Base-by-base conservation (phyloP, 2,113 vertebrate species). In the Passer montanus region DNA sequence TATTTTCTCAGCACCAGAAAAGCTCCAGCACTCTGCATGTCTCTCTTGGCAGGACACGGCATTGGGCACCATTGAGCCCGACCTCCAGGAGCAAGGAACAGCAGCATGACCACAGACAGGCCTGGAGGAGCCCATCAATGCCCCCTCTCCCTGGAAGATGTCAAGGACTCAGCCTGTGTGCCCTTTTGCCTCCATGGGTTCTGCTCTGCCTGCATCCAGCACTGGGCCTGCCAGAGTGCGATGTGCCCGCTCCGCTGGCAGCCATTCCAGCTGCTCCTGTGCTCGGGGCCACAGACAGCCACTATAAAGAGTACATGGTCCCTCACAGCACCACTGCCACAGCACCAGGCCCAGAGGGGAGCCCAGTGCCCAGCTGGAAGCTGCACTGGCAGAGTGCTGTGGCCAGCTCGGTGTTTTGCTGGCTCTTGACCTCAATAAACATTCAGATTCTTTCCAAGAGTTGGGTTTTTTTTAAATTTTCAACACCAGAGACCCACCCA, bases 321-420 rank as follows among this genome's bases (percentile, higher is more conserved):
- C 37, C 26, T 56, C 14, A 4, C 1, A 30, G 0, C 1, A 3
- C 10, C 43, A 21, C 17, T 0, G 24, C 30, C 43, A 16, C 72
- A n/a, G 62, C 27, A 22, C 10, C 31, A 27, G 62, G 28, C 15
- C 35, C 35, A 13, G 30, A 23, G 41, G 8, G 35, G 20, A 43
- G 52, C 13, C 16, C 2, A 26, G 33, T 0, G 3, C 43, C 43
- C 6, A 6, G n/a, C 13, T 5, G 3, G 37, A 20, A 52, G 37
- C 24, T 72, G 15, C 56, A 56, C 1, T 2, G 0, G 7, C 9
- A 10, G 28, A 16, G 24, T 0, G 0, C 9, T 55, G 35, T 0
- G 2, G 19, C 2, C 15, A 43, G 46, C 39, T 67, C 2, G 7
- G 22, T 5, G 7, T 20, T 80, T 37, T 37, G 18, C 27, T n/a